phyloP scores from a whole-genome alignment of 2,113 vertebrate genomes.

The Nicator chloris region DNA sequence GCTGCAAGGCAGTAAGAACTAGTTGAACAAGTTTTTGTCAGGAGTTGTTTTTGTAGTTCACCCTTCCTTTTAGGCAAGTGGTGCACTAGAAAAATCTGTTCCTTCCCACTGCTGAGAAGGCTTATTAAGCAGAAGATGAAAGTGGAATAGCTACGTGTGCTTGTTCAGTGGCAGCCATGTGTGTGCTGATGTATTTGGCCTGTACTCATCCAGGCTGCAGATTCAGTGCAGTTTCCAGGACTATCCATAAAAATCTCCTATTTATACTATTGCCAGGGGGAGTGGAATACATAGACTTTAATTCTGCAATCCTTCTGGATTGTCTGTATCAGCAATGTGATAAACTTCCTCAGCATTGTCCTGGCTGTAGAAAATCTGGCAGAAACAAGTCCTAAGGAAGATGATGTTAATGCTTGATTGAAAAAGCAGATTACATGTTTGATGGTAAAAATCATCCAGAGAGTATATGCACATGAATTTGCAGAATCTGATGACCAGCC shows the following conservation, averaged over 20 bases:
- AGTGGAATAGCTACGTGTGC: neutral
- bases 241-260: neutral
- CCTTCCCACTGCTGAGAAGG: neutral
- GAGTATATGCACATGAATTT: neutral
- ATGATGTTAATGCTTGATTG: neutral
- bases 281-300: neutral
- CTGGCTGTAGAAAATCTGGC: neutral
- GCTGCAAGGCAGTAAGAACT: neutral
- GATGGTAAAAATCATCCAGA: neutral
- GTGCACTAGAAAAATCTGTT: neutral
- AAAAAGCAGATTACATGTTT: neutral
- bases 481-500: neutral
- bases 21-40: neutral
- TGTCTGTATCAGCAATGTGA: neutral
- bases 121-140: neutral
- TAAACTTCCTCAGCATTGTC: neutral
- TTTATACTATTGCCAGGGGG: neutral
- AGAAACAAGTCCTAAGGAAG: neutral
- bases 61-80: neutral
- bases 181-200: neutral
- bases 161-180: neutral
- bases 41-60: conserved; percentile 16
- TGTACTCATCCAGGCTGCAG: neutral
- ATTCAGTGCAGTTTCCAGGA: neutral
- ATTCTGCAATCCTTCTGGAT: neutral